Base-by-base conservation (phyloP, 2,113 vertebrate species). In the Planiliza haematocheilus region DNA sequence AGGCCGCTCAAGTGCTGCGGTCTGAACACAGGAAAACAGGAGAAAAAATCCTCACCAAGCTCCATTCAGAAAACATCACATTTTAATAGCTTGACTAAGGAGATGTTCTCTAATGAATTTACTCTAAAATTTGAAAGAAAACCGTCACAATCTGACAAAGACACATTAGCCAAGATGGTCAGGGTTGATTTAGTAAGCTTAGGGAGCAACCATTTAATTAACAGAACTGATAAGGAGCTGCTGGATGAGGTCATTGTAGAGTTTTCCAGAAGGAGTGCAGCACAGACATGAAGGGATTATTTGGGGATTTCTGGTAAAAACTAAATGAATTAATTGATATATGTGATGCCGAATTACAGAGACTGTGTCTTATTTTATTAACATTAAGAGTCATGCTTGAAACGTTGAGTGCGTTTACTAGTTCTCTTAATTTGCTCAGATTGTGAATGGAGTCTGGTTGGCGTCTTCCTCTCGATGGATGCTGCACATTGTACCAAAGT, bases 1-100 rank as follows among this genome's bases (percentile, higher is more conserved):
- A 99, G 70, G 51, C 98, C 97, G 63, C 94, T 96, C 55, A 99
- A 91, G 91, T 99, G 98, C 84, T 99, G 98, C 58, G 98, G 97
- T 91, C 98, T 99, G 61, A 8, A 67, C 1, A 52, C 57, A 62
- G 34, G 63, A 8, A n/a, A 7, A 30, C 13, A 37, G 16, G 13
- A 53, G 16, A 65, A 30, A 9, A 65, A 49, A 49, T 14, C 21
- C 13, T 45, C 43, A 37, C 30, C 4, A 43, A 42, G 24, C 12
- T 24, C 41, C 39, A 56, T 37, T 16, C 12, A 10, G 38, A 53
- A n/a, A n/a, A 45, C 7, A 0, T 16, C 1, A 45, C 7, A 13
- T n/a, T 45, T 16, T 8, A 34, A 34, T 30, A 5, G 24, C 2
- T 30, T 30, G 7, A 10, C 4, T 24, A 1, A 21, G 18, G 24